Evolutionary conservation across 2,888 invertebrate species (phyloP).

Genomic region (Achlya flavicornis): DNA sequence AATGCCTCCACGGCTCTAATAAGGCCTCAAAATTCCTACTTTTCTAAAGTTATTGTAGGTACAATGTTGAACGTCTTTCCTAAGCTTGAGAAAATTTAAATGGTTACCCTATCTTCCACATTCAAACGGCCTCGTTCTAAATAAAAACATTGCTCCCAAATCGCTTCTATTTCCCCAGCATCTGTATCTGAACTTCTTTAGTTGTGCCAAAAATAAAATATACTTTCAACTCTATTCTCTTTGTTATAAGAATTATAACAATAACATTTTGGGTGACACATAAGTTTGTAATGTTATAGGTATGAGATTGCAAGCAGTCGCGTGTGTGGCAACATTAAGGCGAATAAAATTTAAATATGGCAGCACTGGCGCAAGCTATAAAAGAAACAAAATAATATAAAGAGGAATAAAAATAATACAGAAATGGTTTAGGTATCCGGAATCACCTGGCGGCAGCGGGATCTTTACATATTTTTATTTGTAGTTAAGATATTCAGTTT

Average conservation of each 20-base stretch:
- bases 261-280: conserved; percentile 12
- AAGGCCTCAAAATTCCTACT: too few species aligned
- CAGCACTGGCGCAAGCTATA: conserved; percentile 72
- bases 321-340: conserved; percentile 82
- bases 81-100: neutral
- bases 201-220: conserved; percentile 16
- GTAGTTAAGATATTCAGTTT: conserved; percentile 13
- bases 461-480: conserved; percentile 26
- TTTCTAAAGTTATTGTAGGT: too few species aligned
- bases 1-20: too few species aligned
- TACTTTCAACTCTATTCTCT: conserved; percentile 39
- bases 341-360: conserved; percentile 83
- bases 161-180: conserved; percentile 74
- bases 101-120: conserved; percentile 47
- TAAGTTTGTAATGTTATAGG: conserved; percentile 58
- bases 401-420: conserved; percentile 62
- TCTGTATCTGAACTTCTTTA: conserved; percentile 56
- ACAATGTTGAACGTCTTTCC: neutral
- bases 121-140: conserved; percentile 75
- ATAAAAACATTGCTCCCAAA: conserved; percentile 82
- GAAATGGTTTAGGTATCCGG: conserved; percentile 41
- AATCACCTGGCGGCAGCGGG: conserved; percentile 35
- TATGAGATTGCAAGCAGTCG: conserved; percentile 78
- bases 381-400: conserved; percentile 75
- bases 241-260: conserved; percentile 27